Evolutionary conservation across 2,797 vertebrate genomes (phyloP).

Genomic region (Brotula barbata): DNA sequence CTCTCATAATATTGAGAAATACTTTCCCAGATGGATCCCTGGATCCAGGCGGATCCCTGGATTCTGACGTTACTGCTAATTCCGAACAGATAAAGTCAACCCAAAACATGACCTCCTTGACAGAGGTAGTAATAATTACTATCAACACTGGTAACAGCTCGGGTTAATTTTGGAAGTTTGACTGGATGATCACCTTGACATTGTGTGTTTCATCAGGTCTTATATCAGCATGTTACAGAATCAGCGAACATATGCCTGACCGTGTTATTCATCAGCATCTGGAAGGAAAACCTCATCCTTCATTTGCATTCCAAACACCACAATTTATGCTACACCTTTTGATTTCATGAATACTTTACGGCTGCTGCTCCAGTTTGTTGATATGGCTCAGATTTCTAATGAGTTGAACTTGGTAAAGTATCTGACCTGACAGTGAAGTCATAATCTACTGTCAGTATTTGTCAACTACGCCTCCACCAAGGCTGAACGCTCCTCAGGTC

Average conservation of each 20-base stretch:
- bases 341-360: slow-evolving; percentile 52
- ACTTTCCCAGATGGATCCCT: too few species aligned
- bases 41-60: too few species aligned
- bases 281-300: slow-evolving; percentile 24
- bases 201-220: slow-evolving; percentile 13
- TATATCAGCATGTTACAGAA: slow-evolving; percentile 8
- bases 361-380: slow-evolving; percentile 28
- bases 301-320: slow-evolving; percentile 43
- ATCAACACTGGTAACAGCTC: not conserved
- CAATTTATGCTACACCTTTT: slow-evolving; percentile 33
- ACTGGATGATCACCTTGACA: not conserved
- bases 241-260: slow-evolving; percentile 26
- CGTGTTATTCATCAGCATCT: slow-evolving; percentile 56
- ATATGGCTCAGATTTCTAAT: slow-evolving; percentile 46
- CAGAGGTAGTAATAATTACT: not conserved
- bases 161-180: not conserved
- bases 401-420: slow-evolving; percentile 24
- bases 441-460: slow-evolving; percentile 38
- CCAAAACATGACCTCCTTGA: not conserved
- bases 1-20: too few species aligned
- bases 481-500: too few species aligned
- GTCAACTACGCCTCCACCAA: slow-evolving; percentile 10
- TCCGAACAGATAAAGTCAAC: too few species aligned
- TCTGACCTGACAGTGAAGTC: slow-evolving; percentile 39
- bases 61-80: too few species aligned